A percentile compares a stretch with the other conserved stretches of the same genome.
Evolutionary conservation across 2,113 vertebrate genomes (phyloP).

Genomic region (Eretmochelys imbricata): DNA sequence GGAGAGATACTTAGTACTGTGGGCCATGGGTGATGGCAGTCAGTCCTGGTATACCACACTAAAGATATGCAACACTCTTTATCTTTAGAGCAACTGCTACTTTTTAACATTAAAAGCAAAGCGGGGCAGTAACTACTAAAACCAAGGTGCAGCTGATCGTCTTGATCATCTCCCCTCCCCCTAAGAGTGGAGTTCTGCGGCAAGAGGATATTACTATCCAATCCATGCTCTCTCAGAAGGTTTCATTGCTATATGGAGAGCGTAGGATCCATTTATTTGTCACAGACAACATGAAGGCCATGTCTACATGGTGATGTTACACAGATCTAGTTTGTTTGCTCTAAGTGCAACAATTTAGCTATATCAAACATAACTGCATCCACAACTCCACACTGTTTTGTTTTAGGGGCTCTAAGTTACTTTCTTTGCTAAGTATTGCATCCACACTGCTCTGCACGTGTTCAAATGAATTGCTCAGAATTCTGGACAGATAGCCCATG

Average conservation of each 20-base stretch:
- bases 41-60: neutral
- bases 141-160: neutral
- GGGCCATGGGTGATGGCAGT: neutral
- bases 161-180: neutral
- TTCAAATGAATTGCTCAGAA: neutral
- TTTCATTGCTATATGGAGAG: neutral
- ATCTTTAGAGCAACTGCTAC: neutral
- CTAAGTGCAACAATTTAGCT: too few species aligned
- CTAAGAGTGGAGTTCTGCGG: neutral
- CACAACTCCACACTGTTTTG: neutral
- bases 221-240: neutral
- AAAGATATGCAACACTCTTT: neutral
- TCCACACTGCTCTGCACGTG: neutral
- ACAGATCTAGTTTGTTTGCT: neutral
- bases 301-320: too few species aligned
- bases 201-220: neutral
- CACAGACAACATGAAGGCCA: too few species aligned
- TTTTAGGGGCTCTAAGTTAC: neutral
- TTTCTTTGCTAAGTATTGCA: neutral
- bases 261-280: neutral
- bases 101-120: neutral
- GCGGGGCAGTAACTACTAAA: neutral
- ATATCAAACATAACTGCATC: neutral
- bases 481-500: neutral
- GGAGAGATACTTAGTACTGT: too few species aligned